Conservation (phyloP, 2,113 vertebrate species). For the Alethe diademata region DNA sequence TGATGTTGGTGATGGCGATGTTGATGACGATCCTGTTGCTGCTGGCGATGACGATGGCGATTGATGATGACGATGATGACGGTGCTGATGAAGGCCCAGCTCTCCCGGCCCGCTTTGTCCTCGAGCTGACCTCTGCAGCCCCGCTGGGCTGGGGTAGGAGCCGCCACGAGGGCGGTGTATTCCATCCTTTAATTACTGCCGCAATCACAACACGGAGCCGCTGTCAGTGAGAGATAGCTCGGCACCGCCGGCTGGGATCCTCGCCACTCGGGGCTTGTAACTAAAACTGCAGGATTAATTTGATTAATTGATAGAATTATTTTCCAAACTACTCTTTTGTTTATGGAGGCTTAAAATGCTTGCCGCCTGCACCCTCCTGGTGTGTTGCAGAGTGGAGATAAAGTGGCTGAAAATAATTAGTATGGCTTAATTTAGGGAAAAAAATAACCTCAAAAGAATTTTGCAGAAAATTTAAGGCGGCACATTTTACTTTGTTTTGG, state of each 20-base stretch:
- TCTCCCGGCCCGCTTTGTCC: background rate
- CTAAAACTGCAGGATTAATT: conserved; percentile 76
- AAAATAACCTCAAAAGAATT: conserved; percentile 66
- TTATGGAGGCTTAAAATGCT: conserved; percentile 74
- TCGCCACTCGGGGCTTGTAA: conserved; percentile 77
- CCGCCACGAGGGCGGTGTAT: background rate
- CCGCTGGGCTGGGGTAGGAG: background rate
- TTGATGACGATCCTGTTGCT: too few relatives aligned
- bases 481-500: conserved; percentile 36
- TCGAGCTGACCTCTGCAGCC: conserved; percentile 35
- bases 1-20: too few relatives aligned
- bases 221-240: conserved; percentile 70
- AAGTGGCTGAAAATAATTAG: conserved; percentile 76
- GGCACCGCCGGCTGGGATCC: conserved; percentile 59
- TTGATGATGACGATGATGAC: fast-evolving
- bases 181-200: conserved; percentile 65
- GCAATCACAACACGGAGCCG: conserved; percentile 53
- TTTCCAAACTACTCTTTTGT: conserved; percentile 76
- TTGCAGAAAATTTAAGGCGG: conserved; percentile 62
- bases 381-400: conserved; percentile 74
- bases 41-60: background rate
- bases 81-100: background rate
- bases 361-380: conserved; percentile 63
- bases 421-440: conserved; percentile 74
- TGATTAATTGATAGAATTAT: conserved; percentile 81